Evolutionary conservation across 2,888 invertebrate genomes (phyloP), one percentile per base, ranked within the genome.

Genomic region (Labia minor): DNA sequence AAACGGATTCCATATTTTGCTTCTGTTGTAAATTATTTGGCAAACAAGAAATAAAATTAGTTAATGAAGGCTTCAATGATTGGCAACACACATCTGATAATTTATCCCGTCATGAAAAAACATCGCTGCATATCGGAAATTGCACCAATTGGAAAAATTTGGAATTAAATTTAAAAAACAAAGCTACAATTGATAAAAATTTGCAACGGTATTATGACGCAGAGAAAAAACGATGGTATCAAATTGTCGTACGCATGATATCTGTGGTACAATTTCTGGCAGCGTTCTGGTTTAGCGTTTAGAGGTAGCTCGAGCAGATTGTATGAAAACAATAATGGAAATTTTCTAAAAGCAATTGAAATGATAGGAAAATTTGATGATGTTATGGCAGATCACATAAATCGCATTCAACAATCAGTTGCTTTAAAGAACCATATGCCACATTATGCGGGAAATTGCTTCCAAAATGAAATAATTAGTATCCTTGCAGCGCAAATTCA

Each of bases 381-480:
- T 14, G n/a, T 49, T n/a, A 49, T 49, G 49, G 3, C n/a, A 3
- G 49, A 49, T 2, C 49, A 49, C 16, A 2, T 49, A 14, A 49
- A 14, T 3, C 3, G 14, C 14, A 16, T 49, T n/a, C 49, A 49
- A 16, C 3, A 14, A 14, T 49, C 49, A 8, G 3, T 8, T 8
- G n/a, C 3, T 2, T 49, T 49, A 14, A 49, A 49, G n/a, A n/a
- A n/a, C n/a, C n/a, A n/a, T n/a, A n/a, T n/a, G n/a, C n/a, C n/a
- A n/a, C n/a, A n/a, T n/a, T n/a, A 49, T 3, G n/a, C 4, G n/a
- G 49, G 49, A 4, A 16, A n/a, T 49, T 14, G 14, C 16, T 49
- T 49, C 14, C 49, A 62, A 26, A 66, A 66, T 49, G 66, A 66
- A 49, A 26, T 66, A 16, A 66, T 66, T n/a, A 16, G n/a, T 19